phyloP scores from a whole-genome alignment of 2,888 invertebrate genomes.

The Lumbricus terrestris region DNA sequence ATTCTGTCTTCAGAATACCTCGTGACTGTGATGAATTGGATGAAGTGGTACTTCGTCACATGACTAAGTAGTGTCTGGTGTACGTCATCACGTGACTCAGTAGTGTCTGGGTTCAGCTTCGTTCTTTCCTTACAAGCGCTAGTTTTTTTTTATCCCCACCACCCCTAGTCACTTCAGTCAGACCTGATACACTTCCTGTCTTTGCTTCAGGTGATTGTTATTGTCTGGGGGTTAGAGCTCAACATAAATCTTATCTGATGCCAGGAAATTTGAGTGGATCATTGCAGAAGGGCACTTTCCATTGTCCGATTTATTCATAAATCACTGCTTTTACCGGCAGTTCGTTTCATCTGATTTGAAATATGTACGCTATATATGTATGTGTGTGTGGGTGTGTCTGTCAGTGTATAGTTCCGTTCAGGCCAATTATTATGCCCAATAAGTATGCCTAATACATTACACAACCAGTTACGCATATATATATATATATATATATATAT shows the following conservation, averaged over 20 bases:
- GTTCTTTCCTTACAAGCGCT: too few relatives aligned
- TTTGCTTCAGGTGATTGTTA: not conserved
- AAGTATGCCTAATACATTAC: not conserved
- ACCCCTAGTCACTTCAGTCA: not conserved
- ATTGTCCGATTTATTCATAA: not conserved
- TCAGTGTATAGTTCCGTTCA: not conserved
- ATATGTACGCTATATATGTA: too few relatives aligned
- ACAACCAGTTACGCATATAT: not conserved
- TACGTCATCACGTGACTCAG: too few relatives aligned
- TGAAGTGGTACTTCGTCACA: too few relatives aligned
- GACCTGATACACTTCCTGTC: not conserved
- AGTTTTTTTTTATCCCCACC: not conserved
- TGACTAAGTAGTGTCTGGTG: too few relatives aligned
- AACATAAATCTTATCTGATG: conserved; percentile 3
- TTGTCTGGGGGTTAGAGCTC: not conserved
- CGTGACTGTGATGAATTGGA: too few relatives aligned
- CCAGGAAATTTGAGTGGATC: not conserved
- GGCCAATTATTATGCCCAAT: not conserved
- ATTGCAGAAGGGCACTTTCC: not conserved
- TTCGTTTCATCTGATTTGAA: not conserved
- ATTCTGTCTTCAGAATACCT: not conserved
- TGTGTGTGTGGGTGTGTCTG: not conserved
- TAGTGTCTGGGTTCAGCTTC: too few relatives aligned
- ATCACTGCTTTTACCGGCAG: not conserved
- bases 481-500: too few relatives aligned